Percentiles rank a stretch among this genome's conserved stretches.
phyloP scores from a whole-genome alignment of 2,113 vertebrate genomes.

The Caranx melampygus region DNA sequence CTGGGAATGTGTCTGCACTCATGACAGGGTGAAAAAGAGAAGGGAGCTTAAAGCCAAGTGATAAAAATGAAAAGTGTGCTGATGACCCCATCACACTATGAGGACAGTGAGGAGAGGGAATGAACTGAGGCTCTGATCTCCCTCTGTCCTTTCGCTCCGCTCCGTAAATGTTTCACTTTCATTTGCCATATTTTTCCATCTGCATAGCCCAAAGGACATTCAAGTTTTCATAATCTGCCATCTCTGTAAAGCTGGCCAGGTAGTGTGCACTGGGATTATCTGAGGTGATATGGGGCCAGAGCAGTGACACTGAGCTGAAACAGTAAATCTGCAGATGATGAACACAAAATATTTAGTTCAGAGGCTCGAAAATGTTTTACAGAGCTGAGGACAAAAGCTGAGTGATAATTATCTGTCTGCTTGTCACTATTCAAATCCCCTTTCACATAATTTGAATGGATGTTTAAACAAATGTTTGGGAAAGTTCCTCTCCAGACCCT shows the following conservation, averaged over 20 bases:
- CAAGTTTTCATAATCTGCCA: neutral
- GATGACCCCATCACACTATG: constrained; percentile 20
- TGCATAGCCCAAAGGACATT: neutral
- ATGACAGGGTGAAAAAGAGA: constrained; percentile 3
- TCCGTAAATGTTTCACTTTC: constrained; percentile 15
- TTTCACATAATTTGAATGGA: neutral
- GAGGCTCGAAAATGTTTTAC: neutral
- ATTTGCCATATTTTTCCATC: neutral
- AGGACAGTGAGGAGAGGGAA: neutral
- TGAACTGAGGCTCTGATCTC: constrained; percentile 2
- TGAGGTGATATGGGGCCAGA: neutral
- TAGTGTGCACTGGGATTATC: neutral
- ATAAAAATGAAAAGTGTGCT: constrained; percentile 18
- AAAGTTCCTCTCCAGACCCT: too few species aligned
- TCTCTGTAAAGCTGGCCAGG: neutral
- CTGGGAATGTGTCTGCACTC: constrained; percentile 25
- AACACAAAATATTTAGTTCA: neutral
- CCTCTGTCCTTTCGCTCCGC: neutral
- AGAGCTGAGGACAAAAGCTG: neutral
- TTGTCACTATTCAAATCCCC: neutral
- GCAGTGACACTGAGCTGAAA: neutral
- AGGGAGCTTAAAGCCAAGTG: constrained; percentile 24
- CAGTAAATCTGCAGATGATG: neutral
- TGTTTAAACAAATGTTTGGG: too few species aligned
- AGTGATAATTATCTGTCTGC: neutral